A percentile compares a stretch with the other conserved stretches of the same genome.
Evolutionary conservation across 92 coral and sea anemone genomes (phyloP).

Genomic region (Muricea muricata): DNA sequence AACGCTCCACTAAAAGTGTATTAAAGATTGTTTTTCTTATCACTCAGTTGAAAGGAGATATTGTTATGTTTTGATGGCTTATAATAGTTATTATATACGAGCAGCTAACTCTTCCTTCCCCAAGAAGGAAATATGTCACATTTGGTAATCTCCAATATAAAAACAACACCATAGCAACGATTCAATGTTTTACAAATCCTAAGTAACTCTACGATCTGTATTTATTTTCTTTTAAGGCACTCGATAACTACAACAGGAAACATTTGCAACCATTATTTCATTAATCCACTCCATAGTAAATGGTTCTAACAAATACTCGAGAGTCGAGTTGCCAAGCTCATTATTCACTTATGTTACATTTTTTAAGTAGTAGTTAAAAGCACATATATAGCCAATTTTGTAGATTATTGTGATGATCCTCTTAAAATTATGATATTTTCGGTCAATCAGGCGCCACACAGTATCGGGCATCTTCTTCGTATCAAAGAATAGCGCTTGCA

Average conservation of each 20-base stretch:
- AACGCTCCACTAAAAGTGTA: neutral
- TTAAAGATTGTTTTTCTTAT: neutral
- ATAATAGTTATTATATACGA: too few relatives aligned
- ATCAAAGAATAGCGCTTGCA: too few relatives aligned
- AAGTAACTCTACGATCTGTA: neutral
- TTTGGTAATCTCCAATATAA: neutral
- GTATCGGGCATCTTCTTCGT: too few relatives aligned
- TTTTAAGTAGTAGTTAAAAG: neutral
- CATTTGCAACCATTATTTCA: neutral
- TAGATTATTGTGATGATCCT: neutral
- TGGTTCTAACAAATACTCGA: neutral
- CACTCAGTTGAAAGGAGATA: neutral
- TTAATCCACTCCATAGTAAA: neutral
- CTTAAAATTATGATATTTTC: neutral
- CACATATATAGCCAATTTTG: neutral
- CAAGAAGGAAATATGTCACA: slow-evolving; percentile 1
- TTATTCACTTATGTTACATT: neutral
- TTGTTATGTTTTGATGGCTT: neutral
- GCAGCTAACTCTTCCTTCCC: neutral
- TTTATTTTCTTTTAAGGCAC: neutral
- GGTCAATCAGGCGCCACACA: neutral
- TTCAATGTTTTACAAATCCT: neutral
- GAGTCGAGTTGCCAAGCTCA: neutral
- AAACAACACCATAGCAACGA: slow-evolving; percentile 1
- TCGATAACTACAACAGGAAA: neutral